Base-by-base conservation (phyloP, 2,797 vertebrate species). In the Mus caroli region DNA sequence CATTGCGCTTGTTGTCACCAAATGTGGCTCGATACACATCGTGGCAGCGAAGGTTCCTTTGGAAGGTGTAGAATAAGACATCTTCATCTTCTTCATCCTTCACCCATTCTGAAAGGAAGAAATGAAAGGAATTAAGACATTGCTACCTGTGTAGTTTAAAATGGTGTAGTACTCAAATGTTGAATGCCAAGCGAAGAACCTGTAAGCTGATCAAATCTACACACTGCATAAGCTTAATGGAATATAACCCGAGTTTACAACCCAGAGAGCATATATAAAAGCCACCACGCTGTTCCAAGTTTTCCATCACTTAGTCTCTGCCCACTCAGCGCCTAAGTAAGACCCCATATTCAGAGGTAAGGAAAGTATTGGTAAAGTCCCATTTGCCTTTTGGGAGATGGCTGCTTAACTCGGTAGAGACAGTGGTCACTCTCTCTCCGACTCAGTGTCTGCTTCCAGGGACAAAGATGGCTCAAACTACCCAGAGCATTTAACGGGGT, bases 41-140 rank as follows among this genome's bases (percentile, higher is more conserved):
- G 80, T 98, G 98, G 97, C 99, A 99, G 82, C 98, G 99, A 84
- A 99, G 98, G 77, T 98, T 98, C 98, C 99, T 99, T 97, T 99
- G 98, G 96, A 95, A 99, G 15, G 99, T 99, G 97, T 99, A 99
- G 98, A 99, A 99, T 64, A 99, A 98, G 96, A 99, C 97, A 85
- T 97, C 97, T 85, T 97, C 97, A 1, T 94, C 97, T 86, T 98
- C 97, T 28, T 99, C 98, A 96, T 99, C 99, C 94, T 99, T 98
- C 89, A 99, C 99, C 99, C 99, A 99, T 98, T 99, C 99, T 99
- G 98, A 56, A 98, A 95, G 95, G 91, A 97, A 97, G 93, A 9
- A 73, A 82, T 19, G 17, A 50, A 95, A 40, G 79, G 73, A 92
- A 69, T 85, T 52, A 92, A 91, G 10, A 94, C 7, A 73, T 6